Conservation (phyloP, 2,113 vertebrate genomes). For the Capreolus pygargus region DNA sequence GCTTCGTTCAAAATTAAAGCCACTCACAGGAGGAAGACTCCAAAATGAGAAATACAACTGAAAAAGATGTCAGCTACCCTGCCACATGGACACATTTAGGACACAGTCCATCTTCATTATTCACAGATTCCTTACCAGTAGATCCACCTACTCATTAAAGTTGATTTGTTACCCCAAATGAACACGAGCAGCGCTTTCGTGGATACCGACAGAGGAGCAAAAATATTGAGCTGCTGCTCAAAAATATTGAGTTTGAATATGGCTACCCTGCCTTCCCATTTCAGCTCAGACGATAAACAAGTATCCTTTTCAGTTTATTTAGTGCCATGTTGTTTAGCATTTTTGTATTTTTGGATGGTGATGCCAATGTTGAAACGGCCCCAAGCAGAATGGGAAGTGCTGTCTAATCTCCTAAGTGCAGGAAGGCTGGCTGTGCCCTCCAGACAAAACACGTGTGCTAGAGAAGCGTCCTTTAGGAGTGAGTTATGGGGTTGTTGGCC, state of each 20-base stretch:
- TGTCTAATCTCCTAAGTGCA: background rate
- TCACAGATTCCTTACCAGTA: fast-evolving
- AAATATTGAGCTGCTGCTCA: fast-evolving
- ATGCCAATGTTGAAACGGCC: background rate
- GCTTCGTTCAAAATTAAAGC: background rate
- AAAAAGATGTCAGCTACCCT: background rate
- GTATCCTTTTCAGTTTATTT: background rate
- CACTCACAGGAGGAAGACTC: fast-evolving
- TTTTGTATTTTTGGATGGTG: background rate
- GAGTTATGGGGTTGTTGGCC: background rate
- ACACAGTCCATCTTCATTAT: fast-evolving
- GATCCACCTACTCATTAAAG: background rate
- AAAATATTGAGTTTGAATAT: fast-evolving
- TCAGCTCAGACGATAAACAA: background rate
- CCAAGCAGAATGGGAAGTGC: background rate
- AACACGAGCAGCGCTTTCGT: fast-evolving
- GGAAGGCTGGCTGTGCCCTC: too few species aligned
- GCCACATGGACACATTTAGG: background rate
- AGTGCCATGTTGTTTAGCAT: fast-evolving
- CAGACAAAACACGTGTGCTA: background rate
- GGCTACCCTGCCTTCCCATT: fast-evolving
- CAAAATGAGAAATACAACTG: fast-evolving
- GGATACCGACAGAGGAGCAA: fast-evolving
- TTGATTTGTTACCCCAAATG: fast-evolving
- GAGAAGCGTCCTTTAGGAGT: too few species aligned